Evolutionary conservation across 2,888 invertebrate genomes (phyloP).

Genomic region (Cremastobaeus sp.): DNA sequence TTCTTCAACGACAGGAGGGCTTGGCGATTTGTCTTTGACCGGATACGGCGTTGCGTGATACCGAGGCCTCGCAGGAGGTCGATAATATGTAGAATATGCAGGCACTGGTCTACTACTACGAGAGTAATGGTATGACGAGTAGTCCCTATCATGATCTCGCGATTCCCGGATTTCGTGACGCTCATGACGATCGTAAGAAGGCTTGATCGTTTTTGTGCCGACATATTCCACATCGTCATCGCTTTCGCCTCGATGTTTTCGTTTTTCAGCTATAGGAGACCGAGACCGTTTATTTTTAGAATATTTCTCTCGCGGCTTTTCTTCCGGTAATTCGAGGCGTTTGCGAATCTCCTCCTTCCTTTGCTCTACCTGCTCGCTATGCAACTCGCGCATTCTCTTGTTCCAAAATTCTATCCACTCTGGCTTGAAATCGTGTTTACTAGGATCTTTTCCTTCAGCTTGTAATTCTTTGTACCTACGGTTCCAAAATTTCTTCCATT

Average conservation of each 20-base stretch:
- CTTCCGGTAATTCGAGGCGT: conserved; percentile 80
- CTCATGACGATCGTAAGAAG: conserved; percentile 72
- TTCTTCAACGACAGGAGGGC: conserved; percentile 70
- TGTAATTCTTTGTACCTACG: conserved; percentile 88
- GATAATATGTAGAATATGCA: conserved; percentile 62
- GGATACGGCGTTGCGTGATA: conserved; percentile 75
- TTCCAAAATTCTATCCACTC: conserved; percentile 95
- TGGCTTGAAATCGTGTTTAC: conserved; percentile 90
- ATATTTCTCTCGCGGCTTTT: conserved; percentile 71
- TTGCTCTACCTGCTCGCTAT: conserved; percentile 83
- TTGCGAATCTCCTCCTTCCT: conserved; percentile 85
- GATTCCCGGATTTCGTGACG: conserved; percentile 64
- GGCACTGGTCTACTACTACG: conserved; percentile 56
- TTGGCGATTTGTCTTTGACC: conserved; percentile 71
- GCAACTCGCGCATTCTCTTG: conserved; percentile 87
- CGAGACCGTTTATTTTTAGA: conserved; percentile 63
- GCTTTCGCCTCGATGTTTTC: conserved; percentile 68
- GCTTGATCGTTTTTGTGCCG: conserved; percentile 68
- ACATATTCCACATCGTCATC: conserved; percentile 77
- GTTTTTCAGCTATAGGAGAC: conserved; percentile 53
- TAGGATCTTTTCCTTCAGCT: conserved; percentile 85
- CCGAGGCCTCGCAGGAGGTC: conserved; percentile 60
- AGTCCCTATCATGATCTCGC: conserved; percentile 53
- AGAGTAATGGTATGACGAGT: conserved; percentile 61
- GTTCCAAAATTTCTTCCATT: conserved; percentile 95